Base-by-base conservation (phyloP, 2,113 vertebrate species). In the Megalops atlanticus region DNA sequence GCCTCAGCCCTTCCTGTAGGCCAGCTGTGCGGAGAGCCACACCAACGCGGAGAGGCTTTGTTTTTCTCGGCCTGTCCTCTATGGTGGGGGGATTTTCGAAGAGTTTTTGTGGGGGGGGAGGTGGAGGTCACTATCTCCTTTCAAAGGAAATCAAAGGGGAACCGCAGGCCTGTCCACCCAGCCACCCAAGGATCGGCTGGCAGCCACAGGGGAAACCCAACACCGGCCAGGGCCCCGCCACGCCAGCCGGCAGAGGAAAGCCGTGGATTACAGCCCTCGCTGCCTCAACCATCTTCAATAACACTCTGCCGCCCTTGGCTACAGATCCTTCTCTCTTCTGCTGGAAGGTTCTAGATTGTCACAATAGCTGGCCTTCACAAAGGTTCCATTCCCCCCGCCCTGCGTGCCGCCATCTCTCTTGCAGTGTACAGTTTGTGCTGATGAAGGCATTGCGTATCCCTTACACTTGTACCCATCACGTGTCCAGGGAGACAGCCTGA, bases 171-270 rank as follows among this genome's bases (percentile, higher is more conserved):
- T 77, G 76, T 80, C 64, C 74, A 18, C 14, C n/a, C 75, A 77
- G 39, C 40, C 11, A 31, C 24, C 11, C 58, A 1, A 64, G n/a
- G 58, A 80, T 84, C 89, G 90, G 87, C 89, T 91, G 5, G 36
- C 14, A 8, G 89, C 82, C 84, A 84, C 45, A 70, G 71, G 83
- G n/a, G 87, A 91, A 92, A 91, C 85, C 83, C 83, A 88, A 92
- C 86, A 90, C 89, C 86, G 82, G 76, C 85, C 79, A 18, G 4
- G 78, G 83, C 74, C 84, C 85, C 81, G 84, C 79, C 79, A 82
- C 84, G 75, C 75, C 82, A 85, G 86, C 85, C 85, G 52, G 84
- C 81, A 89, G 86, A 90, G 87, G 89, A 92, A 91, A 91, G 89
- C 90, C 84, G 68, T 38, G 86, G 89, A 91, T 93, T 91, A 92